A percentile compares a stretch with the other conserved stretches of the same genome.
These are phyloP conservation scores for Pelobates fuscus DNA, from an alignment of 2,113 vertebrate genomes.

Conservation along the genomic window DNA sequence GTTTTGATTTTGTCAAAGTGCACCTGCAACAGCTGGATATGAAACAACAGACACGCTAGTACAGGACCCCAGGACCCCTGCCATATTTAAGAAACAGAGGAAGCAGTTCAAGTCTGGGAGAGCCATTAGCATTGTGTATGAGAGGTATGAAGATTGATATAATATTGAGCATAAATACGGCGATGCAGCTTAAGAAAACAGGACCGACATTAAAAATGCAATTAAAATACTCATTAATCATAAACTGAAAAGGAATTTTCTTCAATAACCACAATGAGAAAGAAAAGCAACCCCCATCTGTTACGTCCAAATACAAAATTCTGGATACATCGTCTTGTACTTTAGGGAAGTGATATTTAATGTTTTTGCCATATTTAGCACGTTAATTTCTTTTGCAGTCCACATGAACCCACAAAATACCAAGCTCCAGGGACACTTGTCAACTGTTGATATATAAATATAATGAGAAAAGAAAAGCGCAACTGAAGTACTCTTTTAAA, in stretches of 20 bases:
- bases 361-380: conserved; percentile 75
- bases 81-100: conserved; percentile 9
- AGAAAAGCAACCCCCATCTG: conserved; percentile 23
- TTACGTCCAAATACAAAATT: conserved; percentile 67
- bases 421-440: conserved; percentile 41
- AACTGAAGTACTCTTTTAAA: conserved; percentile 31
- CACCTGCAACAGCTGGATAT: conserved; percentile 35
- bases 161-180: conserved; percentile 23
- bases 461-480: conserved; percentile 39
- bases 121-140: conserved; percentile 26
- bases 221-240: conserved; percentile 45
- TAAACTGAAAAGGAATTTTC: conserved; percentile 39
- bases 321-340: conserved; percentile 68
- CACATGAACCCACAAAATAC: conserved; percentile 40
- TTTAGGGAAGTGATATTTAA: conserved; percentile 70
- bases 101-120: conserved; percentile 28
- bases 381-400: conserved; percentile 67
- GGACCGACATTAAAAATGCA: conserved; percentile 32
- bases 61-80: conserved; percentile 14
- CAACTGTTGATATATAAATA: conserved; percentile 41
- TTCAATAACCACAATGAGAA: conserved; percentile 39
- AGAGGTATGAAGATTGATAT: conserved; percentile 25
- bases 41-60: conserved; percentile 13
- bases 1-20: not conserved
- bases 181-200: conserved; percentile 25